phyloP scores from a whole-genome alignment of 2,113 vertebrate species.

The Indri indri region DNA sequence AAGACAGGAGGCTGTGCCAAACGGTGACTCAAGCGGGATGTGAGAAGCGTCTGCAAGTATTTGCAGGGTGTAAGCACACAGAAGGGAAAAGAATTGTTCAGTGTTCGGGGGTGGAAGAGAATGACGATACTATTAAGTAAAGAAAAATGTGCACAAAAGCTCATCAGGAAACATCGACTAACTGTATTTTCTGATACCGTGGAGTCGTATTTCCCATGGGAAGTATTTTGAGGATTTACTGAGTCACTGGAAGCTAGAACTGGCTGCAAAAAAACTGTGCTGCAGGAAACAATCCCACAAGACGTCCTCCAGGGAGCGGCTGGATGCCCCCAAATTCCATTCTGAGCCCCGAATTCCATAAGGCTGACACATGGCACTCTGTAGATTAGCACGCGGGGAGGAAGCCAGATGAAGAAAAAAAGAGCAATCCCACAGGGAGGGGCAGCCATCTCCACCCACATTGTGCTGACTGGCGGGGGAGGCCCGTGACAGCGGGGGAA shows the following conservation, averaged over 20 bases:
- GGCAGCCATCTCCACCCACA: not conserved
- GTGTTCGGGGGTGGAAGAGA: conserved; percentile 47
- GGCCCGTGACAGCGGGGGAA: not conserved
- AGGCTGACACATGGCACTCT: conserved; percentile 32
- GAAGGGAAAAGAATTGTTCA: conserved; percentile 60
- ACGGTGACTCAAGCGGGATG: conserved; percentile 72
- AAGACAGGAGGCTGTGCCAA: conserved; percentile 56
- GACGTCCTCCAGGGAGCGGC: not conserved
- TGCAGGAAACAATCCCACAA: conserved; percentile 41
- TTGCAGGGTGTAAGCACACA: conserved; percentile 56
- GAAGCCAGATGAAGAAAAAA: not conserved
- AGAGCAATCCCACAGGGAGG: not conserved
- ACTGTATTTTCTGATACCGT: conserved; percentile 40
- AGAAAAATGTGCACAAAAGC: conserved; percentile 58
- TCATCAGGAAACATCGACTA: conserved; percentile 45
- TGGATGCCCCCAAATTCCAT: not conserved
- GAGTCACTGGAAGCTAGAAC: conserved; percentile 62
- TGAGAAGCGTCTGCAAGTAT: conserved; percentile 70
- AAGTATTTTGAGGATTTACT: conserved; percentile 50
- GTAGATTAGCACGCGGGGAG: not conserved
- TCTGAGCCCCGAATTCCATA: conserved; percentile 48
- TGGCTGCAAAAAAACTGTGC: conserved; percentile 16
- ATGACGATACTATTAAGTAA: conserved; percentile 43
- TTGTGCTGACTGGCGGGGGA: not conserved
- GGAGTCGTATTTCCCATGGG: conserved; percentile 45